Evolutionary conservation across 2,113 vertebrate species (phyloP).

Genomic region (Origma solitaria): DNA sequence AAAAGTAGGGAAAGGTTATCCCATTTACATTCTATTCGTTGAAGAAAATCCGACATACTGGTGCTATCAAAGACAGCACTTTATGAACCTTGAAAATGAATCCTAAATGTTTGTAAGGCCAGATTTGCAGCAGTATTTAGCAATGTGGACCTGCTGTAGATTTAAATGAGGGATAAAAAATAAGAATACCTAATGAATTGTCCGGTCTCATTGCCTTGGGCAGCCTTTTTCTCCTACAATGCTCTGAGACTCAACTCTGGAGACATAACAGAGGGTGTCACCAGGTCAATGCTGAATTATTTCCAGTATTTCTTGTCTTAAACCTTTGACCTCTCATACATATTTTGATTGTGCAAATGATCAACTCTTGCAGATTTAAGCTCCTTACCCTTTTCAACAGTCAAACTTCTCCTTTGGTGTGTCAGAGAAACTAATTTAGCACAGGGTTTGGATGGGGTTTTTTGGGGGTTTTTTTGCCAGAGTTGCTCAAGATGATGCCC

Average conservation of each 20-base stretch:
- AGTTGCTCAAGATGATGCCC: background rate
- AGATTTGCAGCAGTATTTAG: background rate
- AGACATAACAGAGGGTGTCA: background rate
- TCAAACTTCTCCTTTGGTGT: background rate
- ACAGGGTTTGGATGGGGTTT: background rate
- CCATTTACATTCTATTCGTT: background rate
- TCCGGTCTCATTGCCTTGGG: background rate
- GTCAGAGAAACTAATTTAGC: background rate
- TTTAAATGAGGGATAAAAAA: background rate
- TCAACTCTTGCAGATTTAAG: background rate
- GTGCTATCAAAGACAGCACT: background rate
- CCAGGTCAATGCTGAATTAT: background rate
- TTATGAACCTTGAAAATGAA: background rate
- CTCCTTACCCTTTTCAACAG: background rate
- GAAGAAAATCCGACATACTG: background rate
- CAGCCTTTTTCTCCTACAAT: background rate
- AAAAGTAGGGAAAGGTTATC: fast-evolving
- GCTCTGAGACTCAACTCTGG: fast-evolving
- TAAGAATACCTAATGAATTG: background rate
- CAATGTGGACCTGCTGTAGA: background rate
- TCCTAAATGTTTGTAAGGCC: background rate
- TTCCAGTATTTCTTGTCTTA: background rate
- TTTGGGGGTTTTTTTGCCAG: background rate
- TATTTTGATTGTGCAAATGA: background rate
- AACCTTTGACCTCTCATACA: background rate